Evolutionary conservation across 2,797 vertebrate species (phyloP), one percentile per base, ranked within the genome.

Genomic region (Siniperca obscura): DNA sequence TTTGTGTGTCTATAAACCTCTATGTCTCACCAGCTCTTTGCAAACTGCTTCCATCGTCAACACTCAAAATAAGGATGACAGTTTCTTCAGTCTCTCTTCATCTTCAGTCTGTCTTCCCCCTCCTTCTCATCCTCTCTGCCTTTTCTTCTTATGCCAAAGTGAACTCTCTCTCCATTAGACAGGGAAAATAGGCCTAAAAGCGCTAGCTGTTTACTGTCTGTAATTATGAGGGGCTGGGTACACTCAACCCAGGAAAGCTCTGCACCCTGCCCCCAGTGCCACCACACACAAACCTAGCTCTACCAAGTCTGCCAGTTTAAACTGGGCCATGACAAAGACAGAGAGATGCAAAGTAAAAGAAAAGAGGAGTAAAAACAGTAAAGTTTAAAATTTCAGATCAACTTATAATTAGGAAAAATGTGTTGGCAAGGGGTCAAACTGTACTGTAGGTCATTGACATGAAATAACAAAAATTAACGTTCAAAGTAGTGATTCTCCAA

Each of bases 191-290:
- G 87, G 80, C 88, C 88, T 92, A 87, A 93, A 93, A 93, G 91
- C 83, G 74, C 86, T 85, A 87, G 87, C 92, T 94, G 92, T 94
- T 94, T 93, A 94, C 92, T 93, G 95, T 94, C 95, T 95, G 90
- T 96, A 95, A 95, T 96, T 96, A 96, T 92, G 91, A 94, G 93
- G 91, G 93, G 94, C 90, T 93, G 93, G 92, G 94, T 93, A 92
- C 83, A 79, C 85, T 93, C 84, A 90, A 62, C 74, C 78, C 85
- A 90, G 73, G 91, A 84, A 44, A 90, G 88, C 85, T 86, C 84
- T 89, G 85, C 90, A 86, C 93, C 94, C 89, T 89, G 84, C 93
- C 93, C 90, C 91, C 92, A 89, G 80, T 86, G 91, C 87, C 88
- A 93, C 93, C 91, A 87, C 94, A 94, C 80, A 92, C 83, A 90